A percentile compares a stretch with the other conserved stretches of the same genome.
Evolutionary conservation across 2,113 vertebrate species (phyloP).

Genomic region (Cyphomyrus discorhynchus): DNA sequence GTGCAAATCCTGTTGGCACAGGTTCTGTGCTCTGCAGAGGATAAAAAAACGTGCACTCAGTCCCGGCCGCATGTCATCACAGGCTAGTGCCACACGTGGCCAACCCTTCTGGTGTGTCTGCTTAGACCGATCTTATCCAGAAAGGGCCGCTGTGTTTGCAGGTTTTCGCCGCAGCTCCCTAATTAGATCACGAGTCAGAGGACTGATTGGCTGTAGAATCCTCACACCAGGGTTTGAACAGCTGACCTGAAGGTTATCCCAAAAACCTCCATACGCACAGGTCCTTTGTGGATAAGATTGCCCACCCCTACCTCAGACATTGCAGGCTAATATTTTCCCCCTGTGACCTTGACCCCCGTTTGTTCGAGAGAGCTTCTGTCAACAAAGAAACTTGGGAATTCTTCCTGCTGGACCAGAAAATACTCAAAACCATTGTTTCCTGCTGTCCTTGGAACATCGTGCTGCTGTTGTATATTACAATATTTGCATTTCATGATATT

Average conservation of each 20-base stretch:
- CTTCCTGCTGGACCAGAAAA: not conserved
- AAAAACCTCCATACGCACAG: not conserved
- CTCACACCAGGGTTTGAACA: not conserved
- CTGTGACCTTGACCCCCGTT: not conserved
- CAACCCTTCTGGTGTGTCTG: not conserved
- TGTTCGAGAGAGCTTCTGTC: not conserved
- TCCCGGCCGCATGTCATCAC: not conserved
- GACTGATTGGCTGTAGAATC: not conserved
- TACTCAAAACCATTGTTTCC: not conserved
- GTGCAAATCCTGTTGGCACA: not conserved
- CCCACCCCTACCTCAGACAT: not conserved
- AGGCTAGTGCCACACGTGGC: not conserved
- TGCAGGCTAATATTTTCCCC: not conserved
- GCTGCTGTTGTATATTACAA: not conserved
- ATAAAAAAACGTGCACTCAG: not conserved
- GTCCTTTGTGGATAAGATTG: not conserved
- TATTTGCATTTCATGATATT: not conserved
- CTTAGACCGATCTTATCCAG: not conserved
- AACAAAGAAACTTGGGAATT: not conserved
- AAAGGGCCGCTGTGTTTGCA: not conserved
- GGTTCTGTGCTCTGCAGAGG: not conserved
- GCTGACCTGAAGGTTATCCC: not conserved
- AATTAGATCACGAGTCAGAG: not conserved
- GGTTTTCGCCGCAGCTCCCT: not conserved
- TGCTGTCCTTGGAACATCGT: not conserved